Conservation (phyloP, 2,797 vertebrate species). For the Scolopax rusticola region DNA sequence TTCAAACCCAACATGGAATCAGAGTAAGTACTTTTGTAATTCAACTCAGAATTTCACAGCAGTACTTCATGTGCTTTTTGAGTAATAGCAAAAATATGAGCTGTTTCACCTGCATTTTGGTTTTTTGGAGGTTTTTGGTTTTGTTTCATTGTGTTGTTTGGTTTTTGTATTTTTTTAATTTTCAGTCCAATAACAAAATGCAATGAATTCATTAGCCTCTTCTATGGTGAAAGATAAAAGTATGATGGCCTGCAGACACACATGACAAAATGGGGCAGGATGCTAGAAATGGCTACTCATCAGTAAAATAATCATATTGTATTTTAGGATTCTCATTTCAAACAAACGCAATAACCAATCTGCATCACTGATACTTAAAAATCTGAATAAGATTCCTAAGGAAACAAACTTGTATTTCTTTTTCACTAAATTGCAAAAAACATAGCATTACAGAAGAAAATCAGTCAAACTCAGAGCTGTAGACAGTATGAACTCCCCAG, state of each 20-base stretch:
- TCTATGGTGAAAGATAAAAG: not conserved
- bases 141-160: not conserved
- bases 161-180: not conserved
- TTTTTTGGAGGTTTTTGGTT: not conserved
- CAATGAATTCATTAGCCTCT: not conserved
- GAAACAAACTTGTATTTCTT: not conserved
- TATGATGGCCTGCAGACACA: not conserved
- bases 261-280: not conserved
- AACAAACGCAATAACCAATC: not conserved
- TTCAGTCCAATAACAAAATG: not conserved
- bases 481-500: not conserved
- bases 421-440: not conserved
- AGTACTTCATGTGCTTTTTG: not conserved
- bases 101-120: not conserved
- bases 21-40: not conserved
- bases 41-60: not conserved
- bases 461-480: not conserved
- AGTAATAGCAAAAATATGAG: not conserved
- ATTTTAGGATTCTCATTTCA: not conserved
- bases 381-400: not conserved
- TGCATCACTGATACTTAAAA: not conserved
- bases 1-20: not conserved
- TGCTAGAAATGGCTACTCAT: not conserved
- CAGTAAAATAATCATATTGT: not conserved
- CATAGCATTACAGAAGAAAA: not conserved